Conservation (phyloP, 2,113 vertebrate species). For the Phoenicopterus ruber region DNA sequence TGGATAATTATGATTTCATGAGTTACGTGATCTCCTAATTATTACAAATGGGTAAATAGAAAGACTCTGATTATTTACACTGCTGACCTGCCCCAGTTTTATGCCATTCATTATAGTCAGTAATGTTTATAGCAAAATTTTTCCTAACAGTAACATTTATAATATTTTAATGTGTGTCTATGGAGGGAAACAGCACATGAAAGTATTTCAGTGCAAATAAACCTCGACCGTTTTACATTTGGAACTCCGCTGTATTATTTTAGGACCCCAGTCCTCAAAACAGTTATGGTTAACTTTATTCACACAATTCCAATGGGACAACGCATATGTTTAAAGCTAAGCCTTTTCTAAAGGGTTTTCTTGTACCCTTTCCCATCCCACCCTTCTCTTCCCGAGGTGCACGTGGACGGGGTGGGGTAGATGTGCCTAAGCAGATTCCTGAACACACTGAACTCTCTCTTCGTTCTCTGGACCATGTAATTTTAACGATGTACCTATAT, state of each 20-base stretch:
- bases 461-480: not conserved
- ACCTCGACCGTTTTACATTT: not conserved
- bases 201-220: conserved; percentile 60
- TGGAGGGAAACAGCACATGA: conserved; percentile 25
- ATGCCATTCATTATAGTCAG: conserved; percentile 52
- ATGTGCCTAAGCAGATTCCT: not conserved
- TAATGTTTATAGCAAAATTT: conserved; percentile 64
- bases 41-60: conserved; percentile 53
- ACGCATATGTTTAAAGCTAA: not conserved
- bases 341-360: not conserved
- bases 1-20: conserved; percentile 51
- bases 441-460: not conserved
- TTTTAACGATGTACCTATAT: not conserved
- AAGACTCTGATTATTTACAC: conserved; percentile 62
- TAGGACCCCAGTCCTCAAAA: conserved; percentile 34
- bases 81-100: conserved; percentile 29
- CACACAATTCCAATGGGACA: conserved; percentile 38
- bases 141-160: conserved; percentile 61
- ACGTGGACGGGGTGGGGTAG: not conserved
- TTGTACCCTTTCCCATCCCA: not conserved
- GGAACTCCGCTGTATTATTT: conserved; percentile 39
- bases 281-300: conserved; percentile 37
- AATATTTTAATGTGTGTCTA: conserved; percentile 52
- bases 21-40: conserved; percentile 15
- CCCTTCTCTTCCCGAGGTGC: not conserved